Base-by-base conservation (phyloP, 2,888 invertebrate species). In the Sylvicola cinctus region DNA sequence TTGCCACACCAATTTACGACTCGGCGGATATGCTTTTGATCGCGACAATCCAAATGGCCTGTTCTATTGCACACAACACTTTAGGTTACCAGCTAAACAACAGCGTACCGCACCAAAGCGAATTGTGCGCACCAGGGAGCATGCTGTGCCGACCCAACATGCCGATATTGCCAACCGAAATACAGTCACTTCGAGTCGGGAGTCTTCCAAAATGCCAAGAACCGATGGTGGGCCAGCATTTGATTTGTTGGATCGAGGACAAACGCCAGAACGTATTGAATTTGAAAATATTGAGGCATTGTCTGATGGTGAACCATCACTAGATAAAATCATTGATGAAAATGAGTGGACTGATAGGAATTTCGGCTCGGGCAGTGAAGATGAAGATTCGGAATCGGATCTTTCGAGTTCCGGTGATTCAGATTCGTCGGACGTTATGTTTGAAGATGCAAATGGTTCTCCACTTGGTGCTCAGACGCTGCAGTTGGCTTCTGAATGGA, bases 261-360 rank as follows among this genome's bases (percentile, higher is more conserved):
- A 68, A 56, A 81, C 80, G 5, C 80, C 80, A 1, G 81, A 83
- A 49, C 62, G 81, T 46, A 74, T 78, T 40, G 80, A 80, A 56
- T 80, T 80, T 55, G 74, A 79, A 48, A 79, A 79, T 55, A 57
- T 74, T 11, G 71, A 71, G 16, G 64, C 64, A 35, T 63, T 68
- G 47, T 71, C 69, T 2, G 73, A 73, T 45, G 57, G 56, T 29
- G 69, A 70, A 43, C 69, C 73, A 44, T 63, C 66, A 3, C 62
- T 67, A 16, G 58, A 55, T 26, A 71, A 71, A 55, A 83, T 84
- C 56, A 84, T 88, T 57, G 88, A 88, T 50, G 91, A 93, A 53
- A 90, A 91, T 50, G 90, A 91, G 53, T 90, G 91, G 83, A 90
- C 88, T 0, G 87, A 88, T 45, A 69, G 85, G 43, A 93, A 93